Evolutionary conservation across 2,888 invertebrate species (phyloP).

Genomic region (Eupithecia pulchellata): DNA sequence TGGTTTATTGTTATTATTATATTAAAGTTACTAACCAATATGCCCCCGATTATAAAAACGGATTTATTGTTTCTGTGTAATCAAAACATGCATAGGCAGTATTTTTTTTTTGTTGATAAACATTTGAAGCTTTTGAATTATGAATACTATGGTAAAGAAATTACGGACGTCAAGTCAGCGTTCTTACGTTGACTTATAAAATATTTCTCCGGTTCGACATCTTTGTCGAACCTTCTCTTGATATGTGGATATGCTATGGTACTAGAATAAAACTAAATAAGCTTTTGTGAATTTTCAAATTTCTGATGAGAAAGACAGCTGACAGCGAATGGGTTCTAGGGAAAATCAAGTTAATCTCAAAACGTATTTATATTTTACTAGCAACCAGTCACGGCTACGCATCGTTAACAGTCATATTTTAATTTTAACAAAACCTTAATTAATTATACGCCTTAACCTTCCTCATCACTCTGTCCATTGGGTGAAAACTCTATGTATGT

Average conservation of each 20-base stretch:
- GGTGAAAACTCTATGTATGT: too few relatives aligned
- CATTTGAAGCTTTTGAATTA: background rate
- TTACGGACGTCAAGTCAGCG: too few relatives aligned
- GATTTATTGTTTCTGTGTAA: background rate
- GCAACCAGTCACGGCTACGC: background rate
- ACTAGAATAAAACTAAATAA: too few relatives aligned
- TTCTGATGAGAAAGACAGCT: background rate
- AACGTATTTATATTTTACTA: background rate
- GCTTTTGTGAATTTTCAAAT: background rate
- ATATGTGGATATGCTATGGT: too few relatives aligned
- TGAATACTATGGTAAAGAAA: background rate
- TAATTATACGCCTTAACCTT: background rate
- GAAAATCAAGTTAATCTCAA: background rate
- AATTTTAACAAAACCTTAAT: background rate
- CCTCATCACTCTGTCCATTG: too few relatives aligned
- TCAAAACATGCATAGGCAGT: background rate
- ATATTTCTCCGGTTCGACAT: too few relatives aligned
- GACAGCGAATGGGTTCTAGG: constrained; percentile 1
- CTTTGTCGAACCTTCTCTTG: too few relatives aligned
- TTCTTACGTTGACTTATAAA: too few relatives aligned
- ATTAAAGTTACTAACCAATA: too few relatives aligned
- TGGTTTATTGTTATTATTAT: too few relatives aligned
- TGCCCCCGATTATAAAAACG: background rate
- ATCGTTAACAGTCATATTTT: background rate
- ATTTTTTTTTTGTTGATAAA: background rate